Base-by-base conservation (phyloP, 2,797 vertebrate species). In the Capromys pilorides region DNA sequence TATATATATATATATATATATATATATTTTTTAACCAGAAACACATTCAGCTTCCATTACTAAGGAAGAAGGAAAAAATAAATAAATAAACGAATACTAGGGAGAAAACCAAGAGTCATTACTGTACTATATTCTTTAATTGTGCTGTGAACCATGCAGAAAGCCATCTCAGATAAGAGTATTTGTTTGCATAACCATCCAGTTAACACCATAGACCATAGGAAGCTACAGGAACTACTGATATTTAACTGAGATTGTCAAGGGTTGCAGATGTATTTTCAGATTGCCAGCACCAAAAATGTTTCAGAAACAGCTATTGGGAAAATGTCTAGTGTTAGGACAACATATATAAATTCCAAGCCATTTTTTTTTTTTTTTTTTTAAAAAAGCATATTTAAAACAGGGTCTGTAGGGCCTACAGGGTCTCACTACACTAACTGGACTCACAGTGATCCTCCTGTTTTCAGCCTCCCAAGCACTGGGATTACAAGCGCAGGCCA, bases 251-350 rank as follows among this genome's bases (percentile, higher is more conserved):
- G 67, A 59, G 36, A 75, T 54, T 87, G 66, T 59, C 67, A 64
- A 71, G 62, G 61, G 77, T 78, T 41, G 64, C 36, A 79, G 81
- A 77, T 87, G 18, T 26, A 84, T 87, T 90, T 91, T 39, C 49
- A 90, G 64, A 82, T 57, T 94, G 45, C 36, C 92, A 82, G 73
- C 51, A 62, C 13, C 57, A 80, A 90, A 69, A 80, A 66, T 31
- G 9, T 28, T 62, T 73, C n/a, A 12, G 31, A 36, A 2, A 78
- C 75, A 94, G 67, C 59, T 84, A 3, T 64, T 94, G 81, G 41
- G 67, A 80, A 96, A 93, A 39, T 28, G 39, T 9, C 12, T 75
- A 61, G 24, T 10, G 2, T 28, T 6, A 77, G 41, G 78, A 26
- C 12, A 59, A 77, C 45, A 6, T 77, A 6, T 69, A 5, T 26